phyloP scores from a whole-genome alignment of 2,113 vertebrate genomes.

The Nanorana parkeri region DNA sequence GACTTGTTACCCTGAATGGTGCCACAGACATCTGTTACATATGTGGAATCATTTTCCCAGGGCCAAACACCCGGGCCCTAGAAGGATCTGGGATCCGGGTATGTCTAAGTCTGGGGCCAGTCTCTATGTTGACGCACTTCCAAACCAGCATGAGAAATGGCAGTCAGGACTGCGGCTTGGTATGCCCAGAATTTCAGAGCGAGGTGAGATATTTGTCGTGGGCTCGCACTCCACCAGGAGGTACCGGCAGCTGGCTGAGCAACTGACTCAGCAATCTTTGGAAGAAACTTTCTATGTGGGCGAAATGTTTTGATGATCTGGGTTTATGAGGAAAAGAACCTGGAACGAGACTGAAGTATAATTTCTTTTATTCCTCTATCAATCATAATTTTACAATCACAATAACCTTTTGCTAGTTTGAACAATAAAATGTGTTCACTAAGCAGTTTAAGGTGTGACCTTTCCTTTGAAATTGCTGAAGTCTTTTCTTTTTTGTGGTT shows the following conservation, averaged over 20 bases:
- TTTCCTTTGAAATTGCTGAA: not conserved
- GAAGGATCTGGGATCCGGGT: not conserved
- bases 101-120: not conserved
- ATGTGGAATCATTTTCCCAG: not conserved
- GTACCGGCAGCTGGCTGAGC: not conserved
- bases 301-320: not conserved
- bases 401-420: not conserved
- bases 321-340: not conserved
- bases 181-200: slow-evolving; percentile 36
- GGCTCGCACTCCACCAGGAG: not conserved
- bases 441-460: not conserved
- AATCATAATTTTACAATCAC: not conserved
- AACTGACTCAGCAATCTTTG: slow-evolving; percentile 5
- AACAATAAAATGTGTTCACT: not conserved
- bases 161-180: not conserved
- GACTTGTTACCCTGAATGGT: not conserved
- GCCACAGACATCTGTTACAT: not conserved
- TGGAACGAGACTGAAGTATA: not conserved
- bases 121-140: not conserved
- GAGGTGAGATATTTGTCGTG: slow-evolving; percentile 18
- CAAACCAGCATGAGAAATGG: not conserved
- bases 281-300: not conserved
- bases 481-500: too few relatives aligned
- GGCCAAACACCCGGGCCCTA: not conserved
- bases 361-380: not conserved